Evolutionary conservation across 2,888 invertebrate genomes (phyloP), one percentile per base, ranked within the genome.

Genomic region (Dicyrtomina minuta): DNA sequence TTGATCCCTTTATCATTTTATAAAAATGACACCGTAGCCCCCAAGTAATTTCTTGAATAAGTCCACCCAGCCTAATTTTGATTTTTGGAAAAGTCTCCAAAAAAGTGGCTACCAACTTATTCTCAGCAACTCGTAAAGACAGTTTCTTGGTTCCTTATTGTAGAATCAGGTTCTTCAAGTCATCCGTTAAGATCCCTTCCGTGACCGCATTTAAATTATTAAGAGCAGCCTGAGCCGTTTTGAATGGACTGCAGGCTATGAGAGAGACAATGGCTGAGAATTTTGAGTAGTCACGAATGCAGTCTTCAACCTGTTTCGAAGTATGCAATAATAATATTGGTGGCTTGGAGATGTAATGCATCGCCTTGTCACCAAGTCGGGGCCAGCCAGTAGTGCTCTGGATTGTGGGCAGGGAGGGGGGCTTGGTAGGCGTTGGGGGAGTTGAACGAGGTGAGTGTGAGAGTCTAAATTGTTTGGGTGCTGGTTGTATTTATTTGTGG

Each of bases 121-220:
- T 85, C 82, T 99, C 99, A 10, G 86, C 84, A 1, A 98, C 91
- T 33, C 98, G 99, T 0, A 86, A 78, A 15, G 81, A 76, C 27
- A 83, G 79, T 71, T 84, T 86, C 80, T 91, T 91, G 80, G 85
- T 85, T 20, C 85, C 85, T 55, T 89, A 85, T 81, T 93, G 91
- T 0, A 96, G 94, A 6, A 99, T 82, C 70, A 91, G 90, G 8
- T 91, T 89, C 80, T 97, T 95, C 58, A 99, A 83, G 81, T 97
- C 96, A 79, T 95, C 92, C 0, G 76, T 72, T 6, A 78, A 64
- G 0, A 77, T 71, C 86, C 93, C 99, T 88, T 99, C 99, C 0
- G 98, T 97, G 33, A 99, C 87, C 61, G 91, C 90, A 83, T 98
- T 98, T 66, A 96, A 90, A 81, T 94, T 98, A 81, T 98, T 97